These are phyloP conservation scores for Saxicola maurus DNA, from an alignment of 2,797 vertebrate species.

Conservation along the genomic window DNA sequence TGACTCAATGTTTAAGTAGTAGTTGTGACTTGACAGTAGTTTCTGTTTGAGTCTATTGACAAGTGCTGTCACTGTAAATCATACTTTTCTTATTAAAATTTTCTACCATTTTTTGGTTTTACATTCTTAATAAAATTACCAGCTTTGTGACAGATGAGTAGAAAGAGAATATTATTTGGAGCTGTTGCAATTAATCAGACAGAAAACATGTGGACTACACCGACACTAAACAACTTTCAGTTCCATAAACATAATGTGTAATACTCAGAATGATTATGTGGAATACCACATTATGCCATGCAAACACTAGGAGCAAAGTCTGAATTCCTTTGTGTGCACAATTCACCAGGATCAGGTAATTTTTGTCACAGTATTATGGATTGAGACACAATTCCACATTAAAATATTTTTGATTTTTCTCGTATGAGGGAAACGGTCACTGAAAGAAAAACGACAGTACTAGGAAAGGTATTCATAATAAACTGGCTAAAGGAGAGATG, in stretches of 20 bases:
- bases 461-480: not conserved
- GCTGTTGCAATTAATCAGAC: not conserved
- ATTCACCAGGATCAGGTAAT: not conserved
- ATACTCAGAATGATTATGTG: not conserved
- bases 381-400: not conserved
- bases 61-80: not conserved
- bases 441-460: not conserved
- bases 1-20: not conserved
- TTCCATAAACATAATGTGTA: not conserved
- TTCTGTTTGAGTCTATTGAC: not conserved
- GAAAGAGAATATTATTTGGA: not conserved
- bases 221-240: not conserved
- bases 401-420: not conserved
- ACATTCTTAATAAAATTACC: not conserved
- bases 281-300: not conserved
- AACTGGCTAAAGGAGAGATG: not conserved
- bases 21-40: not conserved
- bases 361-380: not conserved
- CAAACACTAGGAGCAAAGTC: not conserved
- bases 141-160: not conserved
- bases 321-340: not conserved
- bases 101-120: not conserved
- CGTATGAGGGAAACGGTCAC: not conserved
- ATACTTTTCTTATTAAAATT: not conserved
- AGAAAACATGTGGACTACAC: not conserved